Evolutionary conservation across 2,797 vertebrate genomes (phyloP).

Genomic region (Parambassis ranga): DNA sequence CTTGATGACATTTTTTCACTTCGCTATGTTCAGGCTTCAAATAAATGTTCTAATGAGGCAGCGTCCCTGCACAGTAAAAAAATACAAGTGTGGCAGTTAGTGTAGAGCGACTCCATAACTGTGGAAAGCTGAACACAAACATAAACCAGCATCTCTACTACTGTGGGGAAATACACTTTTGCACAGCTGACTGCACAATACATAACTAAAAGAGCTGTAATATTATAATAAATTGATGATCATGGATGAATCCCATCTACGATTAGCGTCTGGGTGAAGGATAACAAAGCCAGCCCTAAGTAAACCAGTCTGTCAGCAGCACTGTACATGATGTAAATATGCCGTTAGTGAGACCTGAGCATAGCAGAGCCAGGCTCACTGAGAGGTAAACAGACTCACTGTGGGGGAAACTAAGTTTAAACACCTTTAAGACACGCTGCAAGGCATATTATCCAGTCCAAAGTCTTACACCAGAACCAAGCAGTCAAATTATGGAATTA

Average conservation of each 20-base stretch:
- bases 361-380: conserved; percentile 45
- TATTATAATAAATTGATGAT: not conserved
- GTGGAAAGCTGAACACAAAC: not conserved
- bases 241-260: not conserved
- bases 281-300: conserved; percentile 35
- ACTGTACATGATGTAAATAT: not conserved
- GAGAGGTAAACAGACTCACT: not conserved
- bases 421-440: not conserved
- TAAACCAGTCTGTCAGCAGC: conserved; percentile 8
- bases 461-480: too few relatives aligned
- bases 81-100: too few relatives aligned
- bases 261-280: conserved; percentile 9
- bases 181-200: conserved; percentile 5
- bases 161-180: not conserved
- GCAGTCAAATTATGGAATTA: too few relatives aligned
- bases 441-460: too few relatives aligned
- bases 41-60: too few relatives aligned
- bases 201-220: conserved; percentile 3
- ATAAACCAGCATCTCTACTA: not conserved
- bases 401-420: not conserved
- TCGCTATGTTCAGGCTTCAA: too few relatives aligned
- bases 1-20: conserved; percentile 1
- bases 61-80: too few relatives aligned
- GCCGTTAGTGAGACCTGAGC: conserved; percentile 12
- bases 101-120: not conserved